Conservation (phyloP, 2,888 invertebrate genomes). For the Drosophila quinaria region DNA sequence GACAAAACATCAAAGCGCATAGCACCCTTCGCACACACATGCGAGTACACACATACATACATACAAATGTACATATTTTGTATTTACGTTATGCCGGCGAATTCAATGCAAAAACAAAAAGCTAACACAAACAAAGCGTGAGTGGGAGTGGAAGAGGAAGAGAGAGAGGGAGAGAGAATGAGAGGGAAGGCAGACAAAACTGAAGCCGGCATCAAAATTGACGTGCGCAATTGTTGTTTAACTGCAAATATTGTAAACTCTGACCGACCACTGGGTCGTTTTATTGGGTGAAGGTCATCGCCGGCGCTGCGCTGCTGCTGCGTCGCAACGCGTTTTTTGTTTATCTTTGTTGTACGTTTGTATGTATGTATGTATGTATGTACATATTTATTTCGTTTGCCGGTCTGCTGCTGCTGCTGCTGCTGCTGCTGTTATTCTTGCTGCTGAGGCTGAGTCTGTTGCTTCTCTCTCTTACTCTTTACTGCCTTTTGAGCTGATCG, state of each 20-base stretch:
- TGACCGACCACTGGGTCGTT: slow-evolving; percentile 64
- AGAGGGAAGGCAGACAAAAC: slow-evolving; percentile 25
- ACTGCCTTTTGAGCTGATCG: slow-evolving; percentile 30
- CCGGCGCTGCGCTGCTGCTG: slow-evolving; percentile 37
- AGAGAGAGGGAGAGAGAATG: slow-evolving; percentile 29
- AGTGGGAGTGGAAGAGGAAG: slow-evolving; percentile 9
- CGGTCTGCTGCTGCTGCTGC: slow-evolving; percentile 24
- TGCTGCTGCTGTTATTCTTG: slow-evolving; percentile 1
- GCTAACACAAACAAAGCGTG: slow-evolving; percentile 11
- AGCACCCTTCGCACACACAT: slow-evolving; percentile 14
- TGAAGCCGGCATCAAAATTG: slow-evolving; percentile 41
- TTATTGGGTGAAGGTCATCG: slow-evolving; percentile 76
- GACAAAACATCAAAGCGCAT: slow-evolving; percentile 7
- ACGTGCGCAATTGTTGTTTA: slow-evolving; percentile 61
- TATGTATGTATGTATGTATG: slow-evolving; percentile 23
- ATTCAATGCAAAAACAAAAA: slow-evolving; percentile 16
- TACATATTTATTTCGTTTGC: slow-evolving; percentile 20
- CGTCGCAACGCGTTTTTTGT: slow-evolving; percentile 17
- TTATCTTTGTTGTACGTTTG: slow-evolving; percentile 31
- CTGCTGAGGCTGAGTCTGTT: neutral
- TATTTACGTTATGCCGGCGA: slow-evolving; percentile 12
- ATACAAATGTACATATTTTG: neutral
- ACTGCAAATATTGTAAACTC: slow-evolving; percentile 68
- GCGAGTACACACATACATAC: neutral
- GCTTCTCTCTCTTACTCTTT: slow-evolving; percentile 17